Evolutionary conservation across 2,888 invertebrate genomes (phyloP).

Genomic region (Sisyra nigra): DNA sequence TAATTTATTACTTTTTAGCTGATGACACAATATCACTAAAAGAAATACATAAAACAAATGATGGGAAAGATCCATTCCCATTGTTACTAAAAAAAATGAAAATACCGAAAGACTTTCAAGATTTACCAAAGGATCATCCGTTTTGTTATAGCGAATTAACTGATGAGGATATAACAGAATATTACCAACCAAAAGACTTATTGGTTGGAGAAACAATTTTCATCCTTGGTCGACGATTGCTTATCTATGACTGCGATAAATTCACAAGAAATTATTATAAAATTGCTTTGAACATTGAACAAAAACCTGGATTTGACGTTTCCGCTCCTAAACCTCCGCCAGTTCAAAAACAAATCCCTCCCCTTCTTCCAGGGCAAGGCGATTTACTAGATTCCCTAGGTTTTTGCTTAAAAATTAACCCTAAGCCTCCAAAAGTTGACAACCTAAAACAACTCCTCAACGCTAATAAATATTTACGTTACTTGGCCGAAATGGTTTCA

Average conservation of each 20-base stretch:
- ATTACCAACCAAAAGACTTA: conserved; percentile 64
- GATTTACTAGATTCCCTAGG: no score
- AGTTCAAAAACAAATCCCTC: not conserved
- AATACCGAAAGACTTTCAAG: conserved; percentile 56
- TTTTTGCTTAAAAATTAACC: no score
- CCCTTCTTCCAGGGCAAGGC: no score
- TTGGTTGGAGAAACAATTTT: conserved; percentile 54
- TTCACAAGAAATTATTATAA: conserved; percentile 61
- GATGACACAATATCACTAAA: conserved; percentile 69
- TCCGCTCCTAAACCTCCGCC: conserved; percentile 16
- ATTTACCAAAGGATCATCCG: conserved; percentile 32
- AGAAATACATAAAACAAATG: conserved; percentile 52
- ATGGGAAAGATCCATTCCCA: conserved; percentile 63
- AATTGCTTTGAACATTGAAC: conserved; percentile 27
- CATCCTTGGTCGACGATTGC: conserved; percentile 51
- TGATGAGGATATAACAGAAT: conserved; percentile 57
- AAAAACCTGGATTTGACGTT: conserved; percentile 24
- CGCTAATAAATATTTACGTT: conserved; percentile 46
- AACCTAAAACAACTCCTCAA: conserved; percentile 59
- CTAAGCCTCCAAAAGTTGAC: conserved; percentile 24
- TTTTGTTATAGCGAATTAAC: conserved; percentile 49
- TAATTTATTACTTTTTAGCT: conserved; percentile 60
- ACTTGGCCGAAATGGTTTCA: conserved; percentile 59
- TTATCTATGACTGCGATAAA: conserved; percentile 62
- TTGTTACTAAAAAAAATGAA: conserved; percentile 57